Percentiles rank a stretch among this genome's conserved stretches.
Evolutionary conservation across 1,140 invertebrate species (phyloP).

Genomic region (Himalopsyche phryganea): DNA sequence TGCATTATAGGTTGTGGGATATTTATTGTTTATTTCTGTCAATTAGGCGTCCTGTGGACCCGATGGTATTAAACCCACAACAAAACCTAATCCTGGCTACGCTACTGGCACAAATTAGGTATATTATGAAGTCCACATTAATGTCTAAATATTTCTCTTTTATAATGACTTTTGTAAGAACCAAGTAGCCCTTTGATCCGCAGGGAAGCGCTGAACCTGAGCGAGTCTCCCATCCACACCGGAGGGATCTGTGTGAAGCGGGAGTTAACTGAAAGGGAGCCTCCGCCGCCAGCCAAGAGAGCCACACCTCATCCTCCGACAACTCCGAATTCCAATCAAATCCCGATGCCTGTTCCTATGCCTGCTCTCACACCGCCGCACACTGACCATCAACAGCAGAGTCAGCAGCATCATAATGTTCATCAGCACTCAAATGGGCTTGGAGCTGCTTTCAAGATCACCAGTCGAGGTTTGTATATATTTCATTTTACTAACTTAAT

Average conservation of each 20-base stretch:
- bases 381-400: slow-evolving; percentile 12
- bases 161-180: slow-evolving; percentile 4
- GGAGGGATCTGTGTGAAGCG: slow-evolving; percentile 52
- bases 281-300: slow-evolving; percentile 61
- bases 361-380: slow-evolving; percentile 44
- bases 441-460: slow-evolving; percentile 85
- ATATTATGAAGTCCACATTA: too few species aligned
- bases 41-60: too few species aligned
- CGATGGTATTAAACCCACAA: too few species aligned
- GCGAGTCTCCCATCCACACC: slow-evolving; percentile 53
- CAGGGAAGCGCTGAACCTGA: slow-evolving; percentile 61
- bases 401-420: slow-evolving; percentile 35
- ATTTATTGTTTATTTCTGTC: too few species aligned
- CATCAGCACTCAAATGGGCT: slow-evolving; percentile 45
- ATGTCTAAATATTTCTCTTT: too few species aligned
- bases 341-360: slow-evolving; percentile 46
- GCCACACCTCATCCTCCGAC: slow-evolving; percentile 41
- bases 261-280: slow-evolving; percentile 56
- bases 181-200: slow-evolving; percentile 29
- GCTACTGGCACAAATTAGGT: too few species aligned
- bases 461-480: slow-evolving; percentile 71
- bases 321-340: slow-evolving; percentile 39
- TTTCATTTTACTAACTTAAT: too few species aligned
- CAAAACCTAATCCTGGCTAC: too few species aligned
- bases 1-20: too few species aligned